Evolutionary conservation across 2,888 invertebrate genomes (phyloP).

Genomic region (Hydriomena furcata): DNA sequence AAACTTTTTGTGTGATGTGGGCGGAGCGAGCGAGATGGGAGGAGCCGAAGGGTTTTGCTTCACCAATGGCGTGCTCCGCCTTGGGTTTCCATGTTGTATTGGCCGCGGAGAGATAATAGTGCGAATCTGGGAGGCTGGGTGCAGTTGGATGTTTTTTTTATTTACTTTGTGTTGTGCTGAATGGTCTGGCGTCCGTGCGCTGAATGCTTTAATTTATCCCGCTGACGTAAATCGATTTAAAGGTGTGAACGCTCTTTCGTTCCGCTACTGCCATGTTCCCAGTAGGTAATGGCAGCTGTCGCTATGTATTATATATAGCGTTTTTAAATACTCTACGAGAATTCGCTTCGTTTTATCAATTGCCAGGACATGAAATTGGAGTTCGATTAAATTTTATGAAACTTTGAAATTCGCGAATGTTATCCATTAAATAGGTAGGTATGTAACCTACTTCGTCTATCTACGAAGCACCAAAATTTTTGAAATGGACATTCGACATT

Average conservation of each 20-base stretch:
- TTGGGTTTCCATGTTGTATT: conserved; percentile 61
- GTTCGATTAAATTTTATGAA: no score
- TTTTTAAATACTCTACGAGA: no score
- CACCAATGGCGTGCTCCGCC: conserved; percentile 54
- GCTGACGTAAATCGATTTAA: conserved; percentile 73
- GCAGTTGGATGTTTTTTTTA: conserved; percentile 63
- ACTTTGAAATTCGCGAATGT: no score
- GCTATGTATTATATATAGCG: no score
- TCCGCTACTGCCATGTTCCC: conserved; percentile 38
- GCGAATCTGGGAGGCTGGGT: conserved; percentile 81
- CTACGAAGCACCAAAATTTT: no score
- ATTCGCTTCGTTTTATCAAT: no score
- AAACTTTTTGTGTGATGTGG: conserved; percentile 66
- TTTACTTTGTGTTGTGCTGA: conserved; percentile 64
- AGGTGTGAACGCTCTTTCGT: conserved; percentile 61
- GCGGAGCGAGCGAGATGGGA: conserved; percentile 78
- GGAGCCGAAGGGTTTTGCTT: conserved; percentile 59
- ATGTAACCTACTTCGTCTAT: no score
- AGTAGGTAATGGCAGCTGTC: conserved; percentile 39
- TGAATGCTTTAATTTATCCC: conserved; percentile 70
- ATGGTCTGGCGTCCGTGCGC: conserved; percentile 63
- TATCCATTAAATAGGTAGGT: no score
- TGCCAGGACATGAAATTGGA: no score
- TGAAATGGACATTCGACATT: no score
- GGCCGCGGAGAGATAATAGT: conserved; percentile 73